These are phyloP conservation scores for Limnephilus marmoratus DNA, from an alignment of 2,888 invertebrate species.

Conservation along the genomic window DNA sequence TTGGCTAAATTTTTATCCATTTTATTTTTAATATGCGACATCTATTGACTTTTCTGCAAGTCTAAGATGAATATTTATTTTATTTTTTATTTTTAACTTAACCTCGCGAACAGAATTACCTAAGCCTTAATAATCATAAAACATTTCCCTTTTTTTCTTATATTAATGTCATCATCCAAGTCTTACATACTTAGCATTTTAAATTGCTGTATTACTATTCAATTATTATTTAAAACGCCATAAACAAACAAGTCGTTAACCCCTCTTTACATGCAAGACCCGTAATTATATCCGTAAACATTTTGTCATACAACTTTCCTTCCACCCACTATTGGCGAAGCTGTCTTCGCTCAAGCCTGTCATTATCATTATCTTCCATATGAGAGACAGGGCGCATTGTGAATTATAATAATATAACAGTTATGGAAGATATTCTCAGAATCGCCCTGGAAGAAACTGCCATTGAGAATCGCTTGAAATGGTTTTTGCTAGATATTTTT, in stretches of 20 bases:
- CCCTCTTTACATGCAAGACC: conserved; percentile 26
- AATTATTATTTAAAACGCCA: conserved; percentile 24
- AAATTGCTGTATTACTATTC: conserved; percentile 5
- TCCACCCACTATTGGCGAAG: conserved; percentile 42
- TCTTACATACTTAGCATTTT: not conserved
- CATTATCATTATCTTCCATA: conserved; percentile 55
- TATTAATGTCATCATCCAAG: not conserved
- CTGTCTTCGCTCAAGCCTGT: conserved; percentile 34
- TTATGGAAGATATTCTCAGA: not conserved
- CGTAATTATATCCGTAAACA: conserved; percentile 52
- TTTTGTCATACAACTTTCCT: conserved; percentile 42
- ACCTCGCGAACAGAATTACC: not conserved
- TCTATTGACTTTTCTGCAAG: too few species aligned
- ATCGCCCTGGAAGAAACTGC: not conserved
- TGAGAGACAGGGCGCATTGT: not conserved
- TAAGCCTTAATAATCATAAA: not conserved
- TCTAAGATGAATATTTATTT: too few species aligned
- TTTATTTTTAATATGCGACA: too few species aligned
- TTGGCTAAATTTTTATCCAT: too few species aligned
- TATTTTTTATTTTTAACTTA: too few species aligned
- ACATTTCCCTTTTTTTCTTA: not conserved
- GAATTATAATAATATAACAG: not conserved
- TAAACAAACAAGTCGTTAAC: conserved; percentile 18
- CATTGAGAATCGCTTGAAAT: too few species aligned
- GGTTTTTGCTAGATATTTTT: too few species aligned